Conservation (phyloP, 2,113 vertebrate genomes). For the Austrofundulus limnaeus region DNA sequence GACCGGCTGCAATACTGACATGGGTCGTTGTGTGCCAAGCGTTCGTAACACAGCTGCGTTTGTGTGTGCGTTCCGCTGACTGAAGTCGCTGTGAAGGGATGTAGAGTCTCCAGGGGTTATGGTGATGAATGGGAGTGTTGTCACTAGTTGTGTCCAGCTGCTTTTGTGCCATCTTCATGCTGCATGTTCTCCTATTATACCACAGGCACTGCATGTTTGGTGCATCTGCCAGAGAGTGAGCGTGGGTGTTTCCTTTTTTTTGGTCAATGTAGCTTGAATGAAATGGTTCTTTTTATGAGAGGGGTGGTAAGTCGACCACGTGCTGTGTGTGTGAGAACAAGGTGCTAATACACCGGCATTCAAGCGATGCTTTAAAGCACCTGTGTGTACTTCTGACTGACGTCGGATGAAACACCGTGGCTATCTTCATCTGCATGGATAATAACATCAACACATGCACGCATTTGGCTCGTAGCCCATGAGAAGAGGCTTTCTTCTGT, state of each 20-base stretch:
- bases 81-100: constrained; percentile 66
- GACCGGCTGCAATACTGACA: constrained; percentile 56
- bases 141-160: constrained; percentile 75
- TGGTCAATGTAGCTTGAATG: constrained; percentile 35
- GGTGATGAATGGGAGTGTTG: constrained; percentile 78
- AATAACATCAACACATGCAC: constrained; percentile 31
- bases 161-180: constrained; percentile 70
- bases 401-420: constrained; percentile 47
- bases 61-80: constrained; percentile 33
- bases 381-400: constrained; percentile 17
- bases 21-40: constrained; percentile 45
- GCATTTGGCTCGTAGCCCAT: constrained; percentile 15
- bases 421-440: constrained; percentile 45
- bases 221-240: constrained; percentile 30
- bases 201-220: constrained; percentile 23
- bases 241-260: constrained; percentile 23
- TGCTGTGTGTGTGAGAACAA: constrained; percentile 8
- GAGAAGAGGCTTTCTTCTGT: constrained; percentile 30
- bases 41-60: constrained; percentile 29
- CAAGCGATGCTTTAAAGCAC: constrained; percentile 17
- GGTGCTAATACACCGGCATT: constrained; percentile 22
- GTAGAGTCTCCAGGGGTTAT: constrained; percentile 65
- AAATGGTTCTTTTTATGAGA: constrained; percentile 14
- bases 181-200: constrained; percentile 59
- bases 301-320: constrained; percentile 26